Evolutionary conservation across 2,888 invertebrate genomes (phyloP).

Genomic region (Galerucella nymphaeae): DNA sequence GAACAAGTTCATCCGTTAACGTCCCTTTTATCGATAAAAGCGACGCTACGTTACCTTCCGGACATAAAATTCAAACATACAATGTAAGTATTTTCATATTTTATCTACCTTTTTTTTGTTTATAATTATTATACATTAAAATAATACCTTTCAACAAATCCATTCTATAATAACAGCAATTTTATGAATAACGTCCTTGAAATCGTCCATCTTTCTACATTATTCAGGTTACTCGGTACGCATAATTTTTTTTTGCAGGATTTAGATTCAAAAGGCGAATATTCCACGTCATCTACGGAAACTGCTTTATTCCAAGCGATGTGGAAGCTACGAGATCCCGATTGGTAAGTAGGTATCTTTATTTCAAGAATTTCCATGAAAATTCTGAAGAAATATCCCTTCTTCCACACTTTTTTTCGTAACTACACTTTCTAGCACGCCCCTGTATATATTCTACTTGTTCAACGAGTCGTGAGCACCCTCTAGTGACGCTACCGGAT

Average conservation of each 20-base stretch:
- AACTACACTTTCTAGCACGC: too few species aligned
- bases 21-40: slow-evolving; percentile 55
- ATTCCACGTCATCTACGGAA: slow-evolving; percentile 43
- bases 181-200: too few species aligned
- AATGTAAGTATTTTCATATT: background rate
- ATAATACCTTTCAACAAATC: too few species aligned
- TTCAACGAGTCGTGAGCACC: too few species aligned
- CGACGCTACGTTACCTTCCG: slow-evolving; percentile 19
- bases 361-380: background rate
- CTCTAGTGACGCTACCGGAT: too few species aligned
- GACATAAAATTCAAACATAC: slow-evolving; percentile 9
- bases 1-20: slow-evolving; percentile 36
- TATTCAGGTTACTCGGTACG: background rate
- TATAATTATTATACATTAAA: too few species aligned
- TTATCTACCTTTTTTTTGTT: background rate
- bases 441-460: too few species aligned
- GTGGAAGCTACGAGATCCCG: slow-evolving; percentile 52
- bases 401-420: too few species aligned
- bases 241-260: slow-evolving; percentile 11
- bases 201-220: too few species aligned
- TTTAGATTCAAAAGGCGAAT: slow-evolving; percentile 15
- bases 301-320: slow-evolving; percentile 49
- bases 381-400: too few species aligned
- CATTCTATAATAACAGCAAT: too few species aligned
- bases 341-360: slow-evolving; percentile 53